A percentile compares a stretch with the other conserved stretches of the same genome.
Conservation (phyloP, 2,113 vertebrate species). For the Talpa occidentalis region DNA sequence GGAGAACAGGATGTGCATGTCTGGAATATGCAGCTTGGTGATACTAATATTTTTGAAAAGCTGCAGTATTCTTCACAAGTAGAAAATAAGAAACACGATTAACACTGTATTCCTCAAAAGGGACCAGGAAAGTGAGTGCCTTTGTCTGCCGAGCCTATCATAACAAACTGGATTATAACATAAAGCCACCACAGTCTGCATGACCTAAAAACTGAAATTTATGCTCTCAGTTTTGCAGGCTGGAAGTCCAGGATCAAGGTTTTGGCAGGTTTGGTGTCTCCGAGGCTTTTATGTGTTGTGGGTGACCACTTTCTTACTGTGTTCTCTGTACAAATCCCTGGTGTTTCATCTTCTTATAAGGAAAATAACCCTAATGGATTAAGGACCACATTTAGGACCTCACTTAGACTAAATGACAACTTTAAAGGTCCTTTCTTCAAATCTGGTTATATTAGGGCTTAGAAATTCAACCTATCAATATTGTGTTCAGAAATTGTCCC, state of each 20-base stretch:
- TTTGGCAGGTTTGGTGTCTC: not conserved
- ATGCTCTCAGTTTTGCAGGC: not conserved
- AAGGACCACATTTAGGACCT: not conserved
- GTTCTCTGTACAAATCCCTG: not conserved
- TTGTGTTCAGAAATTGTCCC: fast-evolving
- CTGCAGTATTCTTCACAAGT: not conserved
- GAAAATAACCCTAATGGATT: not conserved
- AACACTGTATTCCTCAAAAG: not conserved
- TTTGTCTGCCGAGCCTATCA: not conserved
- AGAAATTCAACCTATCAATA: not conserved
- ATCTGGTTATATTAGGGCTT: not conserved
- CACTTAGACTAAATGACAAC: not conserved
- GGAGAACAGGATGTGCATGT: not conserved
- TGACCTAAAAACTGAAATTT: not conserved
- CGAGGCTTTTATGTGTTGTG: not conserved
- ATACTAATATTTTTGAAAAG: not conserved
- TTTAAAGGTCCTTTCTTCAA: not conserved
- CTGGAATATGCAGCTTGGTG: not conserved
- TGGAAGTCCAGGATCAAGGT: not conserved
- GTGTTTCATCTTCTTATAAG: not conserved
- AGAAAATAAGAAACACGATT: not conserved
- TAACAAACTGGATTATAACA: no score
- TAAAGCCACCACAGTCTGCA: not conserved
- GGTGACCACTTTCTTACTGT: not conserved
- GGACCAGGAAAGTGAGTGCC: not conserved